Evolutionary conservation across 1,140 invertebrate genomes (phyloP).

Genomic region (Platyscapa corneri): DNA sequence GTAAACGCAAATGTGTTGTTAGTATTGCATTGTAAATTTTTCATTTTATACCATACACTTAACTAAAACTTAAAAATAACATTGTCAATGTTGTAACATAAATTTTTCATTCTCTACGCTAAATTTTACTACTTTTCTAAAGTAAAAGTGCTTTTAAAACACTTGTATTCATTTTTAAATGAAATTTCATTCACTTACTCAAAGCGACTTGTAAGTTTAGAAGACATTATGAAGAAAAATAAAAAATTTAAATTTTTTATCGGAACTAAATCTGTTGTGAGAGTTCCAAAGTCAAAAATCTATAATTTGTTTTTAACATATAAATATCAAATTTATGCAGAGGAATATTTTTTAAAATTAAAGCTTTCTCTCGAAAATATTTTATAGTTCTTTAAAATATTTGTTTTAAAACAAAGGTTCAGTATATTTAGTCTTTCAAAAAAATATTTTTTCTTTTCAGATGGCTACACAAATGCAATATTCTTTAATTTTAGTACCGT

Average conservation of each 20-base stretch:
- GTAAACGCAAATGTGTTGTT: neutral
- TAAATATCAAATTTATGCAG: too few species aligned
- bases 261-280: neutral
- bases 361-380: neutral
- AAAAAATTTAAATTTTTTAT: neutral
- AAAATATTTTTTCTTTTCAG: neutral
- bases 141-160: slow-evolving; percentile 5
- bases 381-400: neutral
- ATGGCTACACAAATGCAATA: neutral
- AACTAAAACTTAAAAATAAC: neutral
- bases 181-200: slow-evolving; percentile 3
- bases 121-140: neutral
- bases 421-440: neutral
- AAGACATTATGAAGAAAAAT: neutral
- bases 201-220: neutral
- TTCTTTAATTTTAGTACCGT: neutral
- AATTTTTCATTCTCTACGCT: neutral
- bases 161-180: neutral
- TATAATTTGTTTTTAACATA: neutral
- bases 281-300: neutral
- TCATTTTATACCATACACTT: neutral
- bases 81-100: neutral
- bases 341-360: too few species aligned
- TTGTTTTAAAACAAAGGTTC: neutral
- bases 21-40: neutral